phyloP scores from a whole-genome alignment of 2,888 invertebrate species.

The Octonoba sinensis region DNA sequence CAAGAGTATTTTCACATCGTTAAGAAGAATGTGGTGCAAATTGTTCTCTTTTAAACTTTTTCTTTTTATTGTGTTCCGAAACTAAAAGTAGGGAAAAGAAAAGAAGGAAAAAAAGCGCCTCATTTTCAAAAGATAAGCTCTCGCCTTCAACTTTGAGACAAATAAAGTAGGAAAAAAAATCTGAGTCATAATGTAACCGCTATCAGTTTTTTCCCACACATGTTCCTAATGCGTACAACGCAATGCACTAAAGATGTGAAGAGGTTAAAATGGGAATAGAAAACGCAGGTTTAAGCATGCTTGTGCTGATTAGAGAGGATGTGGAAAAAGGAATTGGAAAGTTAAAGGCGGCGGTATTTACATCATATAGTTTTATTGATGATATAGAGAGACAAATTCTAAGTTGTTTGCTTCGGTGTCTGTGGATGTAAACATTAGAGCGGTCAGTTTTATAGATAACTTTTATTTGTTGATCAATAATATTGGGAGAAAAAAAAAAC shows the following conservation, averaged over 20 bases:
- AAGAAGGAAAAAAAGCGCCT: neutral
- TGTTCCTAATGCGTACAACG: conserved; percentile 25
- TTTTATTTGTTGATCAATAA: no score
- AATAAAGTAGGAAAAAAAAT: conserved; percentile 12
- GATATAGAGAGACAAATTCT: no score
- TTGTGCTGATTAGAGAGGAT: neutral
- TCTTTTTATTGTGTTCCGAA: neutral
- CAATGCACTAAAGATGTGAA: conserved; percentile 52
- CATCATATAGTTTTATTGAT: no score
- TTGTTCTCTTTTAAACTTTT: conserved; percentile 17
- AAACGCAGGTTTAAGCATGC: neutral
- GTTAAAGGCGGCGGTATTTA: no score
- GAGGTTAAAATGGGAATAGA: conserved; percentile 46
- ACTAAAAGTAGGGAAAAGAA: conserved; percentile 6
- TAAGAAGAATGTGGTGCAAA: conserved; percentile 33
- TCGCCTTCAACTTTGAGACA: neutral
- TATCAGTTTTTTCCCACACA: conserved; percentile 52
- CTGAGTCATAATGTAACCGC: neutral
- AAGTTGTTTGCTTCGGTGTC: no score
- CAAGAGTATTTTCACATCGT: conserved; percentile 43
- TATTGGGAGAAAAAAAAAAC: no score
- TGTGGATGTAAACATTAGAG: no score
- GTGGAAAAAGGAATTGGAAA: neutral
- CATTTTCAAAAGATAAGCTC: conserved; percentile 29
- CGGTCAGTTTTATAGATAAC: no score